A percentile compares a stretch with the other conserved stretches of the same genome.
Conservation (phyloP, 2,113 vertebrate genomes). For the Calyptommatus sinebrachiatus region DNA sequence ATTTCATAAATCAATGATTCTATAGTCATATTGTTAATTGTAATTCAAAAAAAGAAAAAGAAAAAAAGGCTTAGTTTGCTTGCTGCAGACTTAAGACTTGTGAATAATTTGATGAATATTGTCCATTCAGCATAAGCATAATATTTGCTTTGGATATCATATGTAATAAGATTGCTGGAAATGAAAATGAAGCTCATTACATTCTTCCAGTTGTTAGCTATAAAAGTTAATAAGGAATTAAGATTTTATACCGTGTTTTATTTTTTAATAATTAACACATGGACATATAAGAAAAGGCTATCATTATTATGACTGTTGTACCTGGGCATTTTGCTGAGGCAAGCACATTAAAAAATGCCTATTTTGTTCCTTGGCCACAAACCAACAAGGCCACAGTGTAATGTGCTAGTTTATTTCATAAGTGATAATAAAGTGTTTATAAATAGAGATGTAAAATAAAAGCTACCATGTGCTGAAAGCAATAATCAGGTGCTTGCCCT, state of each 20-base stretch:
- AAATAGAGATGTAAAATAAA: constrained; percentile 55
- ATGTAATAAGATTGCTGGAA: constrained; percentile 29
- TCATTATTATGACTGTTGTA: constrained; percentile 24
- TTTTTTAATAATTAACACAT: constrained; percentile 35
- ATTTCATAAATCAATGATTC: background rate
- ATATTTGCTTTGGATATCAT: constrained; percentile 19
- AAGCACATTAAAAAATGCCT: background rate
- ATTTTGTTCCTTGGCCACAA: background rate
- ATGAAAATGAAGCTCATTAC: constrained; percentile 31
- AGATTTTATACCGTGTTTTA: constrained; percentile 13
- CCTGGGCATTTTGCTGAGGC: constrained; percentile 24
- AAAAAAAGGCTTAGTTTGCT: background rate
- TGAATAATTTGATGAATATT: background rate
- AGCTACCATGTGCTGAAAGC: constrained; percentile 44
- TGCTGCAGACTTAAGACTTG: constrained; percentile 5
- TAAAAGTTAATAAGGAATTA: constrained; percentile 32
- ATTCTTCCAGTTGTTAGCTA: constrained; percentile 17
- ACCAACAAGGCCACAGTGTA: background rate
- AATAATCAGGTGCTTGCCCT: constrained; percentile 47
- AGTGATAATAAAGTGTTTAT: constrained; percentile 48
- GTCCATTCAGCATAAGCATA: background rate
- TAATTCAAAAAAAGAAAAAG: background rate
- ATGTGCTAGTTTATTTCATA: constrained; percentile 23
- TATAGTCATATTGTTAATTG: background rate
- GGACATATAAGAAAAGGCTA: background rate